These are phyloP conservation scores for Drosophila willistoni DNA, from an alignment of 1,140 invertebrate genomes.

Conservation along the genomic window DNA sequence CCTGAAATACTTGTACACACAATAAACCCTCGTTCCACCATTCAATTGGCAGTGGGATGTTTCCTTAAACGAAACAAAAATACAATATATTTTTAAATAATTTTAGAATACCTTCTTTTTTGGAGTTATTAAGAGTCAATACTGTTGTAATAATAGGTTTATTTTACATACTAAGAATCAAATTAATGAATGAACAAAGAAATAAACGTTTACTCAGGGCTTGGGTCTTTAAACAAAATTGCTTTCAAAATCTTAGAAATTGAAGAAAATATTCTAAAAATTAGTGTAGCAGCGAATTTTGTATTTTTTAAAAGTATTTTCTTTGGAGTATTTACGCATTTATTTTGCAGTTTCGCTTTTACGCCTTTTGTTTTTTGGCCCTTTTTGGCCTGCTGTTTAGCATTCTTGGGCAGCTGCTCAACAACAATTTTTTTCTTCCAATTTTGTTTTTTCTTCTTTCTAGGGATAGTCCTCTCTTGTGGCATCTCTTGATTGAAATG, in stretches of 20 bases:
- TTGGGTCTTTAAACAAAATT: too few relatives aligned
- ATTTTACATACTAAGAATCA: too few relatives aligned
- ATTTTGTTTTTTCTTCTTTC: slow-evolving; percentile 2
- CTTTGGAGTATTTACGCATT: background rate
- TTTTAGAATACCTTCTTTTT: background rate
- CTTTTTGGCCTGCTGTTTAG: slow-evolving; percentile 32
- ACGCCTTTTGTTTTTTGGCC: too few relatives aligned
- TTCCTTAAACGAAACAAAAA: background rate
- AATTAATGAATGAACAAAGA: too few relatives aligned
- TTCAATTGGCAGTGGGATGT: background rate
- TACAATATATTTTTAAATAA: background rate
- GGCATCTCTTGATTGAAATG: slow-evolving; percentile 76
- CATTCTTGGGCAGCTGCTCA: slow-evolving; percentile 53
- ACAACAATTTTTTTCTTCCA: slow-evolving; percentile 10
- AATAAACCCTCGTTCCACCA: slow-evolving; percentile 11
- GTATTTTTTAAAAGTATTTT: too few relatives aligned
- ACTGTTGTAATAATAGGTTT: too few relatives aligned
- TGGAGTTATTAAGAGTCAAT: too few relatives aligned
- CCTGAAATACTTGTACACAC: slow-evolving; percentile 6
- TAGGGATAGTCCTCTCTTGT: slow-evolving; percentile 45
- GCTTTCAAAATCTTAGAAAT: too few relatives aligned
- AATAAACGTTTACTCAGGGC: too few relatives aligned
- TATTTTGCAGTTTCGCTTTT: background rate
- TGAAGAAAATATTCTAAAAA: too few relatives aligned
- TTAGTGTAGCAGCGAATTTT: too few relatives aligned